Conservation (phyloP, 2,797 vertebrate genomes). For the Trachops cirrhosus region DNA sequence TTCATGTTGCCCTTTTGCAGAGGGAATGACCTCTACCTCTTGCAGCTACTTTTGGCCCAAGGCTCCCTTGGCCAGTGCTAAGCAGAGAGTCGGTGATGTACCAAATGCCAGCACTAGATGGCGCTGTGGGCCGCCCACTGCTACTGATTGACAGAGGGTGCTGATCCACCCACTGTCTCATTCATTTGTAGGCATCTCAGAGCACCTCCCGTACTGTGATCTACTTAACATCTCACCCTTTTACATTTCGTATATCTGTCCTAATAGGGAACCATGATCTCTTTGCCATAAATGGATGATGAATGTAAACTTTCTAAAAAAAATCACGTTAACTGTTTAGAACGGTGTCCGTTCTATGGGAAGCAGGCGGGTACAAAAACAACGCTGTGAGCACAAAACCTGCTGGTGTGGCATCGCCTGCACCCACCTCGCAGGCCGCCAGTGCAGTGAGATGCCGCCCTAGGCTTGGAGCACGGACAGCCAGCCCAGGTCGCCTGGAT, state of each 20-base stretch:
- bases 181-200: background rate
- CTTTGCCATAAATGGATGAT: background rate
- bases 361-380: background rate
- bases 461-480: background rate
- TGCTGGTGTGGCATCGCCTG: fast-evolving
- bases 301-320: background rate
- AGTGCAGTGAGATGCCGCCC: background rate
- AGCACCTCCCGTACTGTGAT: background rate
- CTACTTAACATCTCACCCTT: background rate
- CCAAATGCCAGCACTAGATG: background rate
- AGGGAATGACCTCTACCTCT: background rate
- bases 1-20: fast-evolving
- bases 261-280: background rate
- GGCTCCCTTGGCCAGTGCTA: background rate
- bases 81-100: fast-evolving
- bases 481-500: background rate
- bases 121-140: background rate
- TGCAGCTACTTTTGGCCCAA: background rate
- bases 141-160: background rate
- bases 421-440: background rate
- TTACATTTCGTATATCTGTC: background rate
- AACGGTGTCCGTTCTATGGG: background rate
- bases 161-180: fast-evolving
- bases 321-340: background rate
- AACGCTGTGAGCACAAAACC: background rate